phyloP scores from a whole-genome alignment of 2,113 vertebrate species.

The Sardina pilchardus region DNA sequence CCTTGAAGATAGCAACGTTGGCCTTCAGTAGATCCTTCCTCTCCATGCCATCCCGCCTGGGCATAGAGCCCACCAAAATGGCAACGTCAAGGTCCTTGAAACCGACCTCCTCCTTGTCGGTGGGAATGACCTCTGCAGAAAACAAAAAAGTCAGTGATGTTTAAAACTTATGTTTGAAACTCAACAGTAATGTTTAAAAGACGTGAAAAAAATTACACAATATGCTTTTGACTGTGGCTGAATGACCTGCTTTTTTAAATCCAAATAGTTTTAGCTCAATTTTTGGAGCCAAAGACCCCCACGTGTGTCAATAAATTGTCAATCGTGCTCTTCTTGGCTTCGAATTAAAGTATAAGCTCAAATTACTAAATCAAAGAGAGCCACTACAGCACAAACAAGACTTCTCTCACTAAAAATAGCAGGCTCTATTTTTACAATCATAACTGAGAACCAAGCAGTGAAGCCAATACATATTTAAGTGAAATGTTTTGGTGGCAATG shows the following conservation, averaged over 20 bases:
- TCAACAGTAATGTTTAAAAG: not conserved
- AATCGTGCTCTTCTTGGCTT: not conserved
- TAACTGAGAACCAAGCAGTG: too few relatives aligned
- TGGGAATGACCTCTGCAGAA: slow-evolving; percentile 79
- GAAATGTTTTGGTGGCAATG: not conserved
- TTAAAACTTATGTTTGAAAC: not conserved
- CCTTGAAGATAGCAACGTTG: slow-evolving; percentile 87
- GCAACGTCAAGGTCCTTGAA: slow-evolving; percentile 86
- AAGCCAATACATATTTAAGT: not conserved
- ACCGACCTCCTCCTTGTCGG: slow-evolving; percentile 83
- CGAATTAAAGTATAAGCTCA: not conserved
- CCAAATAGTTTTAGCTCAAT: not conserved
- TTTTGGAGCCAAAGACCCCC: not conserved
- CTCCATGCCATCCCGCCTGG: slow-evolving; percentile 88
- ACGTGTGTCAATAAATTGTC: not conserved
- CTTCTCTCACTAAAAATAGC: too few relatives aligned
- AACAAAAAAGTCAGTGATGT: not conserved
- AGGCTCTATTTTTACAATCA: too few relatives aligned
- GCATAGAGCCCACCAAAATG: slow-evolving; percentile 87
- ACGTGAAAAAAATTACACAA: not conserved
- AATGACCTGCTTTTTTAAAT: not conserved
- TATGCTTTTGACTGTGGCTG: not conserved
- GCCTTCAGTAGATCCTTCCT: slow-evolving; percentile 87
- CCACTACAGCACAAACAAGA: too few relatives aligned
- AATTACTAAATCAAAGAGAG: too few relatives aligned